Percentiles rank a stretch among this genome's conserved stretches.
Evolutionary conservation across 2,888 invertebrate genomes (phyloP).

Genomic region (Microdon myrmicae): DNA sequence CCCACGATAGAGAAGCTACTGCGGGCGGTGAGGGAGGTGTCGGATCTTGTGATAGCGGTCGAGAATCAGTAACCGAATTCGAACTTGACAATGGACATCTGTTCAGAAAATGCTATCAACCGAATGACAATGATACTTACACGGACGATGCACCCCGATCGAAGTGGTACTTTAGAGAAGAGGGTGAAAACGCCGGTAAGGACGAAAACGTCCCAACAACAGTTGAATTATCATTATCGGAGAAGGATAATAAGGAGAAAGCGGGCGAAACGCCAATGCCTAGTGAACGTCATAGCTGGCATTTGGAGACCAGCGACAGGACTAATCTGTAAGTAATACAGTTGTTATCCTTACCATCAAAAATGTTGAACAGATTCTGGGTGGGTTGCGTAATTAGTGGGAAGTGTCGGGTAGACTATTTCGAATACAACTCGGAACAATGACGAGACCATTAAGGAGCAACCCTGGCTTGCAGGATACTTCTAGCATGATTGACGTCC

Average conservation of each 20-base stretch:
- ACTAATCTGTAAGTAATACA: slow-evolving; percentile 43
- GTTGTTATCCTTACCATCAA: not conserved
- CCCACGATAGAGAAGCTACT: not conserved
- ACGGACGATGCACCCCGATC: slow-evolving; percentile 57
- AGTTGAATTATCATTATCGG: slow-evolving; percentile 20
- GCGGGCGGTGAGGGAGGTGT: slow-evolving; percentile 9
- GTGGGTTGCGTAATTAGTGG: slow-evolving; percentile 14
- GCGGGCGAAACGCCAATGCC: not conserved
- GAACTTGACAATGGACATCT: slow-evolving; percentile 50
- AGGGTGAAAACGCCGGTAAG: slow-evolving; percentile 30
- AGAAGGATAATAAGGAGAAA: slow-evolving; percentile 5
- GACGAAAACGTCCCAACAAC: slow-evolving; percentile 7
- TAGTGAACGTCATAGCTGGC: slow-evolving; percentile 52
- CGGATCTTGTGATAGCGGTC: slow-evolving; percentile 59
- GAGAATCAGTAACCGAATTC: slow-evolving; percentile 60
- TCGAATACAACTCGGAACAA: too few relatives aligned
- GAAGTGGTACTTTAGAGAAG: slow-evolving; percentile 59
- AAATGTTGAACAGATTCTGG: not conserved
- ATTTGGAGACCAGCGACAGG: slow-evolving; percentile 40
- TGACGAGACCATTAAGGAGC: too few relatives aligned
- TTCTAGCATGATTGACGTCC: too few relatives aligned
- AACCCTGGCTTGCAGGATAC: too few relatives aligned
- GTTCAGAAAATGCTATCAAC: too few relatives aligned
- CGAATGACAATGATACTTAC: slow-evolving; percentile 18
- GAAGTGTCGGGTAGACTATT: too few relatives aligned